Evolutionary conservation across 2,113 vertebrate genomes (phyloP), one percentile per base, ranked within the genome.

Genomic region (Scartelaos histophorus): DNA sequence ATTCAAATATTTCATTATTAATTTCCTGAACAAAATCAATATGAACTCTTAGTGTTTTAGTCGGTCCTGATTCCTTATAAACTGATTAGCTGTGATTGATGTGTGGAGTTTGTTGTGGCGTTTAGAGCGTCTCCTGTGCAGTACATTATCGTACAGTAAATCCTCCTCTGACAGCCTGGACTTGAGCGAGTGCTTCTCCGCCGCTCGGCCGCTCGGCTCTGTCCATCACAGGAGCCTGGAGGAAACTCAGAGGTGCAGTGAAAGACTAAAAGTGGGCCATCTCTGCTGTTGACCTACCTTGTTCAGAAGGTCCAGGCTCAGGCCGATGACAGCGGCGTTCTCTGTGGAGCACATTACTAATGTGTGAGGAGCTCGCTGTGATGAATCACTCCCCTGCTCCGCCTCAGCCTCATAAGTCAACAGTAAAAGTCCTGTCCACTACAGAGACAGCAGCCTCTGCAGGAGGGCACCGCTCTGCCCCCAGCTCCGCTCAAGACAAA

Each of bases 241-340:
- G 80, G 84, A 91, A 93, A 93, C 91, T 93, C 92, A 92, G 92
- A 93, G 90, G 93, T 93, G 89, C 86, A 84, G 82, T 93, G 91
- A 93, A 93, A 94, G 92, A 93, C 92, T 93, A 90, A 93, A 94
- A 94, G 89, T 93, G 93, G 94, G 93, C 90, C 94, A 93, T 79
- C 72, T 70, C 82, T 47, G 82, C 86, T 81, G 86, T 83, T 92
- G 93, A 93, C 93, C 94, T 94, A 94, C 92, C 94, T 94, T 92
- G 92, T 90, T 91, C 90, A 69, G 88, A 93, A 90, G 92, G 91
- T 93, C 90, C 90, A 79, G 81, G 89, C 90, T 91, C 89, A 91
- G 92, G 93, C 89, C 88, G 91, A 88, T 94, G 93, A 93, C 93
- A 94, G 93, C 89, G 82, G 77, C 87, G 79, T 87, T 93, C 92